A percentile compares a stretch with the other conserved stretches of the same genome.
phyloP scores from a whole-genome alignment of 2,797 vertebrate species.

The Pseudomugil gertrudae region DNA sequence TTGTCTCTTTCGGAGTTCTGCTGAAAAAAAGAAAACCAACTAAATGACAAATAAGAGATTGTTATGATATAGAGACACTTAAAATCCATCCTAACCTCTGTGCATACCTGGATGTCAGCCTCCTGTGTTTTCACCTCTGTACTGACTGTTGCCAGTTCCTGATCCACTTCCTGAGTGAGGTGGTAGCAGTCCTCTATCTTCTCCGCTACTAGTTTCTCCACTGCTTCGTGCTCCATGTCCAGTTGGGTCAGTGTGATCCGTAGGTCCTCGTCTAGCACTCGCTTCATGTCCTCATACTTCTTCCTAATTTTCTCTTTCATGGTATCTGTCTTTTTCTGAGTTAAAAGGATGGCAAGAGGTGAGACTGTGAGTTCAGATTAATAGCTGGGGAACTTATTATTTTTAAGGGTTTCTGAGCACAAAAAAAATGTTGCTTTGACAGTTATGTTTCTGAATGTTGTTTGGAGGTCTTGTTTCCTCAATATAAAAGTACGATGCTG shows the following conservation, averaged over 20 bases:
- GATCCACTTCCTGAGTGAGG: constrained; percentile 51
- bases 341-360: neutral
- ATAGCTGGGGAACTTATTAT: neutral
- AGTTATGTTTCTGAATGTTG: neutral
- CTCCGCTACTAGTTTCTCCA: constrained; percentile 58
- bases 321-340: constrained; percentile 61
- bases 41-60: no score
- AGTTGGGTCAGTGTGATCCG: constrained; percentile 70
- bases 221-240: constrained; percentile 64
- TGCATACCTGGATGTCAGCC: constrained; percentile 36
- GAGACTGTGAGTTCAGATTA: neutral
- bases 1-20: constrained; percentile 67
- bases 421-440: neutral
- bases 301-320: constrained; percentile 70
- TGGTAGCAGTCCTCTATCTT: constrained; percentile 65
- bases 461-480: neutral
- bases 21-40: constrained; percentile 9
- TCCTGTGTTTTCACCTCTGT: constrained; percentile 4
- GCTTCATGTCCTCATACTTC: constrained; percentile 73
- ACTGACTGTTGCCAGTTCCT: constrained; percentile 46
- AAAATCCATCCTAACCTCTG: neutral
- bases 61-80: neutral
- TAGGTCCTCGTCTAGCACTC: constrained; percentile 73
- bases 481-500: neutral
- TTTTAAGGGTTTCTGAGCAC: neutral